A percentile compares a stretch with the other conserved stretches of the same genome.
Conservation (phyloP, 1,140 invertebrate genomes). For the Lethocerus indicus region DNA sequence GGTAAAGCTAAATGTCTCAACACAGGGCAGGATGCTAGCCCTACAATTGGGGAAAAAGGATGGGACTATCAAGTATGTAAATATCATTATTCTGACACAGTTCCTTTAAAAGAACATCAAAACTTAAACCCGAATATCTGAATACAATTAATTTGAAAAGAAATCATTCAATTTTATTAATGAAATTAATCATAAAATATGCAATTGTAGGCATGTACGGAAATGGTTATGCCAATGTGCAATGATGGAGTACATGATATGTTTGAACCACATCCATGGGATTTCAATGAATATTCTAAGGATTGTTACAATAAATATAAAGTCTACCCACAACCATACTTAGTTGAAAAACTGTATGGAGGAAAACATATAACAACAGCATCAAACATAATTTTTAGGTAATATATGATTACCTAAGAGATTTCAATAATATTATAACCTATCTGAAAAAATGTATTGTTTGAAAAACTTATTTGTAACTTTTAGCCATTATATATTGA, state of each 20-base stretch:
- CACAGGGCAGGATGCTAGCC: conserved; percentile 27
- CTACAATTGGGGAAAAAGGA: conserved; percentile 40
- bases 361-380: conserved; percentile 48
- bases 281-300: conserved; percentile 43
- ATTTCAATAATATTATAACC: too few species aligned
- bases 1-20: conserved; percentile 47
- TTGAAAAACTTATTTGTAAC: too few species aligned
- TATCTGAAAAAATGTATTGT: too few species aligned
- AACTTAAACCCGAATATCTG: too few species aligned
- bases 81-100: background rate
- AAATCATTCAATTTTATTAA: background rate
- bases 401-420: too few species aligned
- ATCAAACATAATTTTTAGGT: conserved; percentile 74
- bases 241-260: conserved; percentile 58
- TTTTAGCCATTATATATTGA: too few species aligned
- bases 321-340: conserved; percentile 43
- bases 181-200: background rate
- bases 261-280: conserved; percentile 62
- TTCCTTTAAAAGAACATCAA: too few species aligned
- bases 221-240: conserved; percentile 93
- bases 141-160: background rate
- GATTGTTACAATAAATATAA: conserved; percentile 52
- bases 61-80: conserved; percentile 57
- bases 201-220: conserved; percentile 65
- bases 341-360: conserved; percentile 61